Base-by-base conservation (phyloP, 2,888 invertebrate genomes). In the Zygaena filipendulae region DNA sequence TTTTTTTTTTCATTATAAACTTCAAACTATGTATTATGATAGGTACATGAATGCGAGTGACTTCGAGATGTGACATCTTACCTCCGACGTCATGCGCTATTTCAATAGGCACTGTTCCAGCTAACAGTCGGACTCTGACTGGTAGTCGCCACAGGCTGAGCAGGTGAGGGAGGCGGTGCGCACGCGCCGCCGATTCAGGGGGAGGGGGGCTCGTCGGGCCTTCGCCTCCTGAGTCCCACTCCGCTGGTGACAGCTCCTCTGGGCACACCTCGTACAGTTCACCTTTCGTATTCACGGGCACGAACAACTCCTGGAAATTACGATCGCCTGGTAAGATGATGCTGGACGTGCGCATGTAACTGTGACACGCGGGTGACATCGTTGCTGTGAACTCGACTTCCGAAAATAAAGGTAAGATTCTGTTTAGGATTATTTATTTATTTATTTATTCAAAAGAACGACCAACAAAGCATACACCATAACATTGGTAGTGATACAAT, bases 281-380 rank as follows among this genome's bases (percentile, higher is more conserved):
- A 22, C 90, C 90, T 58, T 88, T 87, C 28, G 88, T 87, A 47
- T 87, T 84, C 51, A 90, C 81, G 13, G 90, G 88, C 43, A 89
- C 87, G 64, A 87, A 90, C 42, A 89, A 74, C 59, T 86, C 84
- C 84, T 83, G 83, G 42, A 80, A 74, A 18, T 5, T 30, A 25
- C 49, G 29, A 27, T 14, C 3, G 19, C 27, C 35, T 40, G 38
- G 36, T 47, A 29, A 25, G 5, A 14, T 3, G n/a, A n/a, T n/a
- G n/a, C n/a, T n/a, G n/a, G n/a, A n/a, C n/a, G n/a, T n/a, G n/a
- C n/a, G n/a, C n/a, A n/a, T n/a, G n/a, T n/a, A n/a, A n/a, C n/a
- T n/a, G n/a, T n/a, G n/a, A n/a, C n/a, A n/a, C n/a, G n/a, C n/a
- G n/a, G n/a, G n/a, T n/a, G n/a, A n/a, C n/a, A n/a, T n/a, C n/a